These are phyloP conservation scores for Phainopepla nitens DNA, from an alignment of 2,113 vertebrate genomes.

Conservation along the genomic window DNA sequence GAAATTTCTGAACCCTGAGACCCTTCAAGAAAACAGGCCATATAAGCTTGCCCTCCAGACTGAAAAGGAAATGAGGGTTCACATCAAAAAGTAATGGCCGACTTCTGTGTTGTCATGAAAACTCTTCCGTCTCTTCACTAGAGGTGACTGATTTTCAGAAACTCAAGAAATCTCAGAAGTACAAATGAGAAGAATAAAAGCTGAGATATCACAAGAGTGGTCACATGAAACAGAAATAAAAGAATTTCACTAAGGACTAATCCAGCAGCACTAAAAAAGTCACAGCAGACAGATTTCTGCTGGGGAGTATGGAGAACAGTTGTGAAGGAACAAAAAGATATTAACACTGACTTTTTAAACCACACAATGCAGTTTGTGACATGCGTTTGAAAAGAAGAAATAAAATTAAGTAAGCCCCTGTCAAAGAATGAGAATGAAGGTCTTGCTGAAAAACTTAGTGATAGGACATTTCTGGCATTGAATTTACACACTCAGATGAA, in stretches of 20 bases:
- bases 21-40: not conserved
- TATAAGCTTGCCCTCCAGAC: not conserved
- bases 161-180: not conserved
- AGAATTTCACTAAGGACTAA: not conserved
- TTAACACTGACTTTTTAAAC: not conserved
- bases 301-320: not conserved
- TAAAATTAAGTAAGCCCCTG: not conserved
- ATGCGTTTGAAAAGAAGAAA: not conserved
- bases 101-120: not conserved
- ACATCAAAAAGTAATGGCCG: accelerated
- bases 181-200: not conserved
- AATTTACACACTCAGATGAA: not conserved
- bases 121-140: not conserved
- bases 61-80: not conserved
- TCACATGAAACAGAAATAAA: not conserved
- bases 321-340: not conserved
- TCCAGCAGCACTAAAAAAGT: not conserved
- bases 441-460: not conserved
- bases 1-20: not conserved
- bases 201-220: not conserved
- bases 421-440: not conserved
- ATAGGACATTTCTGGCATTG: not conserved
- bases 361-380: not conserved
- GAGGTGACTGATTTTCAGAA: not conserved
- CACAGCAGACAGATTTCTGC: not conserved